A percentile compares a stretch with the other conserved stretches of the same genome.
Evolutionary conservation across 2,113 vertebrate species (phyloP).

Genomic region (Triplophysa dalaica): DNA sequence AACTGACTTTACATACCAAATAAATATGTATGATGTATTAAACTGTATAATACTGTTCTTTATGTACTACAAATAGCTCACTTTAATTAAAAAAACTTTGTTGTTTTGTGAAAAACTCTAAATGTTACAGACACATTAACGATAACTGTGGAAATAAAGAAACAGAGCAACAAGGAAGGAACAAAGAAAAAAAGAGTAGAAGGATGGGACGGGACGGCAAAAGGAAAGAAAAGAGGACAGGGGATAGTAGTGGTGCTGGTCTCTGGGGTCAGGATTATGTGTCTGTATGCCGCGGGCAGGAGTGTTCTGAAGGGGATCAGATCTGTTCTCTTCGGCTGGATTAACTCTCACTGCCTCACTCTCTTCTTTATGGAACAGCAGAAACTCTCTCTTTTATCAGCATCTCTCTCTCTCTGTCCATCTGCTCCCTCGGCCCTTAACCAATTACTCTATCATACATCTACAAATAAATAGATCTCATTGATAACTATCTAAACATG

Average conservation of each 20-base stretch:
- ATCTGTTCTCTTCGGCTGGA: constrained; percentile 75
- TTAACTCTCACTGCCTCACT: constrained; percentile 71
- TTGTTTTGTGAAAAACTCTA: no score
- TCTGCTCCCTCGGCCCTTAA: neutral
- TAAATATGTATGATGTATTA: no score
- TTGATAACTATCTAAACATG: no score
- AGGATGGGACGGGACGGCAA: neutral
- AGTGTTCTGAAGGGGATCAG: constrained; percentile 74
- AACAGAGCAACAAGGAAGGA: no score
- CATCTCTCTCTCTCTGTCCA: neutral
- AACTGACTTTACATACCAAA: no score
- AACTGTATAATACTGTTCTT: no score
- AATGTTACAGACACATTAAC: no score
- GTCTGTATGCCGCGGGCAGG: constrained; percentile 75
- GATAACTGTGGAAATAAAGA: no score
- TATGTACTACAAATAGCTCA: no score
- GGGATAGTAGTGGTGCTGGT: constrained; percentile 59
- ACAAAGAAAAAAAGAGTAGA: neutral
- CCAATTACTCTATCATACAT: constrained; percentile 1
- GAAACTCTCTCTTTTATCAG: constrained; percentile 1
- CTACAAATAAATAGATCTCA: neutral
- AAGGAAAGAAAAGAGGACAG: neutral
- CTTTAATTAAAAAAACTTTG: no score
- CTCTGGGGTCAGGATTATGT: constrained; percentile 75
- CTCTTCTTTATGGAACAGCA: constrained; percentile 65